Base-by-base conservation (phyloP, 2,797 vertebrate species). In the Cuniculus paca region DNA sequence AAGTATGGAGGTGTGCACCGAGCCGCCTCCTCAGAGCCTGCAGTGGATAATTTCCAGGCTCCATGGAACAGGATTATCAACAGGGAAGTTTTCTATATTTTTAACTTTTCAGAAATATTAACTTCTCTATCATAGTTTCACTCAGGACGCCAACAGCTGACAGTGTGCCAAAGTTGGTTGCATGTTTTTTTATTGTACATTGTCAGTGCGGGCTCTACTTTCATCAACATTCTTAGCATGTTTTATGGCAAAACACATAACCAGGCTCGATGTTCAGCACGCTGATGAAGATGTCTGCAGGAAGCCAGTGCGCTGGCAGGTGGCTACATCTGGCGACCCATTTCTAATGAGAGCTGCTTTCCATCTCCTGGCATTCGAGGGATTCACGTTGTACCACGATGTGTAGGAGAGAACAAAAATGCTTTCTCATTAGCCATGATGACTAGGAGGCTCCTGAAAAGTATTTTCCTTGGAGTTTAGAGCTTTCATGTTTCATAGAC, bases 261-360 rank as follows among this genome's bases (percentile, higher is more conserved):
- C 4, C 2, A 22, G 5, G 1, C 34, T 63, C 34, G 50, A 24
- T 7, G 0, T 1, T 14, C 14, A 22, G 3, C 16, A 3, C 1
- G 36, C 13, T 56, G 42, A 17, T 6, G 39, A 88, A 39, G 34
- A 14, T 11, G 14, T 54, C 42, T 58, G 48, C 13, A 39, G n/a
- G 39, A 48, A 56, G n/a, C 3, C 48, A 36, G 24, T 14, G 10
- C 11, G 26, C 4, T n/a, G 11, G 0, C 16, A 26, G 83, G 50
- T n/a, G 34, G 28, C 24, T 52, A 4, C 52, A 26, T 11, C 2
- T 10, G 13, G 34, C 2, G 16, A 45, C 24, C 48, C 6, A 6
- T 52, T 63, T 28, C 22, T 58, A 61, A 31, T 2, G 12, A 48
- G 14, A 54, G 20, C 60, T 5, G 14, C 5, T 12, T 22, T 17